A percentile compares a stretch with the other conserved stretches of the same genome.
phyloP scores from a whole-genome alignment of 2,113 vertebrate genomes.

The Camarhynchus parvulus region DNA sequence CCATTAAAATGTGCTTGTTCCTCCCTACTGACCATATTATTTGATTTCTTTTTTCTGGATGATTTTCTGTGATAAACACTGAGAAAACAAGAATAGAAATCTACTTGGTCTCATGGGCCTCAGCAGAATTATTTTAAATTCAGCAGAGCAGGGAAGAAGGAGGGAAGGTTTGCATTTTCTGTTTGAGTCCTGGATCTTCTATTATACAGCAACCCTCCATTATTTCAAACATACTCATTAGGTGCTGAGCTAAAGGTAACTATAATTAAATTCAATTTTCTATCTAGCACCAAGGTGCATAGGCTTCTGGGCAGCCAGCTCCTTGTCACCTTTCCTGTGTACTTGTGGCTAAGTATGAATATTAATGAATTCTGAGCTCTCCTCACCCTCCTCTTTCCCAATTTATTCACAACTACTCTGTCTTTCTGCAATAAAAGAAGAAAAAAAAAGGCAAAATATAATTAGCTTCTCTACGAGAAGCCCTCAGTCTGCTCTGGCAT shows the following conservation, averaged over 20 bases:
- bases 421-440: slow-evolving; percentile 36
- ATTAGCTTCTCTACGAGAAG: slow-evolving; percentile 31
- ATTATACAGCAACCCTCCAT: background rate
- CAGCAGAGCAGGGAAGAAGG: slow-evolving; percentile 1
- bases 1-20: slow-evolving; percentile 18
- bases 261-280: slow-evolving; percentile 65
- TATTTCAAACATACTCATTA: slow-evolving; percentile 52
- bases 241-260: slow-evolving; percentile 43
- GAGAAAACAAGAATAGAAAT: slow-evolving; percentile 23
- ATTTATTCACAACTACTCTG: slow-evolving; percentile 52
- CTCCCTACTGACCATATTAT: background rate
- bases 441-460: slow-evolving; percentile 25
- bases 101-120: background rate
- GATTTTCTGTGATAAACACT: slow-evolving; percentile 26
- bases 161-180: slow-evolving; percentile 25
- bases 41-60: background rate
- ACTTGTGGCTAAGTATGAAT: slow-evolving; percentile 55
- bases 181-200: background rate
- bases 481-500: slow-evolving; percentile 31
- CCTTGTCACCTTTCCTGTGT: slow-evolving; percentile 61
- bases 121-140: background rate
- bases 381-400: slow-evolving; percentile 5
- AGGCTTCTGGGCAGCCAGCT: slow-evolving; percentile 54
- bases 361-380: slow-evolving; percentile 55
- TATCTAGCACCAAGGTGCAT: slow-evolving; percentile 41